Evolutionary conservation across 2,113 vertebrate species (phyloP).

Genomic region (Zosterops hypoxanthus): DNA sequence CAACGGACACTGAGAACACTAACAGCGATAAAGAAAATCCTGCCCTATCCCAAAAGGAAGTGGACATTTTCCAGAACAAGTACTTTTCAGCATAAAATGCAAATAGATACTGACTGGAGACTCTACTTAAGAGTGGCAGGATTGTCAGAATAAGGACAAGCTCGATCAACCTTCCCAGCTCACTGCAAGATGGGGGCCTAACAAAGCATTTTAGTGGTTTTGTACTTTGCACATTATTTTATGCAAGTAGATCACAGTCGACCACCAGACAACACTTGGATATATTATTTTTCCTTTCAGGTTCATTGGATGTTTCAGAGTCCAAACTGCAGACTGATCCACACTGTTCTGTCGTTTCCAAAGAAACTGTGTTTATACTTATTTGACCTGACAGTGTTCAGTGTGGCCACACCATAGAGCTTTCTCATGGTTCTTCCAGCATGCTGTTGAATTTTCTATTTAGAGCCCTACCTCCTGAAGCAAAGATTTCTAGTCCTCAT

Average conservation of each 20-base stretch:
- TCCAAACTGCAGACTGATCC: background rate
- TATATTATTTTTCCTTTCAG: background rate
- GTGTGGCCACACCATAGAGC: background rate
- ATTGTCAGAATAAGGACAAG: background rate
- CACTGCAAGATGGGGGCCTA: background rate
- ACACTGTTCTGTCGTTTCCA: background rate
- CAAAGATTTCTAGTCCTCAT: background rate
- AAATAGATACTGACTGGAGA: background rate
- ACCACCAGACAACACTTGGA: background rate
- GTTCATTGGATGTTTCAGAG: background rate
- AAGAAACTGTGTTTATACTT: background rate
- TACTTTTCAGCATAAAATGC: background rate
- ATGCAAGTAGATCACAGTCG: background rate
- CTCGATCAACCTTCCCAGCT: background rate
- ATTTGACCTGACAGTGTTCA: background rate
- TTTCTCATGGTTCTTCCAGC: background rate
- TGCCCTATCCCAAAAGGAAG: background rate
- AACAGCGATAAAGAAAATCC: background rate
- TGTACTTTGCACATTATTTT: background rate
- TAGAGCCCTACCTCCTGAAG: background rate
- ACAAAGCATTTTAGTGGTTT: background rate
- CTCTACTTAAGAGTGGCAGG: background rate
- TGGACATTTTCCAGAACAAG: accelerated
- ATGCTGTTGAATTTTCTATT: background rate
- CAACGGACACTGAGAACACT: background rate